Base-by-base conservation (phyloP, 2,797 vertebrate species). In the Notolabrus celidotus region DNA sequence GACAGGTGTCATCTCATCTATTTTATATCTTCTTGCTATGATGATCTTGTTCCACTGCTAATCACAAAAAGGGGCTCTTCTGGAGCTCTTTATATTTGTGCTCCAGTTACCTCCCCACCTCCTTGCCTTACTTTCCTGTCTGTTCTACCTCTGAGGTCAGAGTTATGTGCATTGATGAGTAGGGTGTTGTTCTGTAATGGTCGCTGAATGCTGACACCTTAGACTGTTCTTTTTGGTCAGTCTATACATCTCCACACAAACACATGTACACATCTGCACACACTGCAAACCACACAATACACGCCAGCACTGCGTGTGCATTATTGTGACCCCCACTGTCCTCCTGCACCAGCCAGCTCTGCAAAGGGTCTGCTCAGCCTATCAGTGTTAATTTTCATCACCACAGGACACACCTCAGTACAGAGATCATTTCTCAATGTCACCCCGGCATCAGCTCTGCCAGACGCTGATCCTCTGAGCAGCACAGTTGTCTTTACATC, bases 391-490 rank as follows among this genome's bases (percentile, higher is more conserved):
- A 87, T 85, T 89, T 80, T 57, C 74, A 77, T 89, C 87, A 76
- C 74, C 42, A 55, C 67, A 75, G 67, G 79, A 86, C 67, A 74
- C 69, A 73, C 85, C 67, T 84, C 60, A 69, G 82, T 61, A 50
- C 64, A 67, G 51, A 43, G 42, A 67, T 83, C 66, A 86, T 89
- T 82, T 81, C 74, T 88, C 87, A 86, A 65, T 86, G 89, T 90
- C 87, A 87, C 79, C 25, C 72, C 59, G 71, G 20, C 66, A 62
- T 50, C 38, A 57, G 33, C 57, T 69, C 76, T 17, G 1, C 63
- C 53, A 79, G 68, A 76, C 36, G 2, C 47, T 46, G 68, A 76
- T 68, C 39, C 61, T 61, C 68, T 33, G 45, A 73, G 43, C 62
- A 36, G 36, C 72, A 69, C 71, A 61, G 62, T 59, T 66, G 46